Conservation (phyloP, 2,113 vertebrate species). For the Clupea harengus region DNA sequence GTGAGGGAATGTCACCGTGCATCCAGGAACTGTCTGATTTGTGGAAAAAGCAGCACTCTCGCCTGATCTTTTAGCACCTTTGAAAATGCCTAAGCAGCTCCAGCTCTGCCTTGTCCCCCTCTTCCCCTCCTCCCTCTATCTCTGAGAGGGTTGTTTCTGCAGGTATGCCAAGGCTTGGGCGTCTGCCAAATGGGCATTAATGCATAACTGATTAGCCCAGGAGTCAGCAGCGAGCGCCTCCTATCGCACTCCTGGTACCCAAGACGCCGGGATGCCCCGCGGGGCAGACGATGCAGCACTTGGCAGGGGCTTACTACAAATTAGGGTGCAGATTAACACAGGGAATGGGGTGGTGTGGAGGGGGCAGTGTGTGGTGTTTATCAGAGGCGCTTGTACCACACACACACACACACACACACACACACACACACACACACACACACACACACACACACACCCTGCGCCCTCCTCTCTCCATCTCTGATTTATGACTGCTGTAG, state of each 20-base stretch:
- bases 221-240: neutral
- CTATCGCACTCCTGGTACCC: neutral
- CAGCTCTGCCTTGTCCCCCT: neutral
- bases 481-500: slow-evolving; percentile 37
- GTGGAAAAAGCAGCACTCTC: neutral
- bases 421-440: no score
- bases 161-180: slow-evolving; percentile 13
- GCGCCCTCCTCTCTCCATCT: neutral
- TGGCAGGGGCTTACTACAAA: slow-evolving; percentile 33
- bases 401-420: no score
- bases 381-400: neutral
- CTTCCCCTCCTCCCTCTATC: neutral
- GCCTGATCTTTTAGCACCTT: neutral
- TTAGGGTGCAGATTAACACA: slow-evolving; percentile 35
- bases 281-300: neutral
- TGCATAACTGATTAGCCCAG: slow-evolving; percentile 19
- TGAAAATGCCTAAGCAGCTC: neutral
- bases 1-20: neutral
- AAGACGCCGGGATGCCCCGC: neutral
- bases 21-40: neutral
- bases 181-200: slow-evolving; percentile 14
- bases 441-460: neutral
- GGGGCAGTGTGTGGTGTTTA: slow-evolving; percentile 25
- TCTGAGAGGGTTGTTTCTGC: slow-evolving; percentile 13
- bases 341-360: neutral